Percentiles rank a stretch among this genome's conserved stretches.
Conservation (phyloP, 2,888 invertebrate genomes). For the Himalopsyche japonica region DNA sequence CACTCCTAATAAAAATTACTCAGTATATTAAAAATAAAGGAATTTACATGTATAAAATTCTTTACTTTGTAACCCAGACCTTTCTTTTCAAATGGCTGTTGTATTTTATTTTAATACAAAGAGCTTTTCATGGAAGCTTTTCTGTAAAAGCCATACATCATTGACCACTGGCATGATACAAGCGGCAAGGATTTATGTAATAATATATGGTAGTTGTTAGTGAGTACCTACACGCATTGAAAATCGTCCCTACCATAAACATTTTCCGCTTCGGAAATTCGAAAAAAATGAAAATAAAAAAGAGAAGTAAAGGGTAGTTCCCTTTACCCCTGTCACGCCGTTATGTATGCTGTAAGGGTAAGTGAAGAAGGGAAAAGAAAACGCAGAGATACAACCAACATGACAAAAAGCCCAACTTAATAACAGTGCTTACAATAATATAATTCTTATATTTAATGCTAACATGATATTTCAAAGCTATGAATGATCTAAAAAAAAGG, state of each 20-base stretch:
- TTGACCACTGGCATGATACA: conserved; percentile 32
- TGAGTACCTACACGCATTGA: conserved; percentile 37
- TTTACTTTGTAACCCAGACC: not conserved
- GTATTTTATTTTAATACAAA: not conserved
- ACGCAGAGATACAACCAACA: not conserved
- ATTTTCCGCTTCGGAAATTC: conserved; percentile 37
- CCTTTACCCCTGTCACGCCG: conserved; percentile 20
- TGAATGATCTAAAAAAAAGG: too few relatives aligned
- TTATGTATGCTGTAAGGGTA: conserved; percentile 23
- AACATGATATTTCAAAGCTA: too few relatives aligned
- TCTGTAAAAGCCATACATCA: conserved; percentile 1
- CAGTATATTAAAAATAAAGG: too few relatives aligned
- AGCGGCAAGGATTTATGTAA: conserved; percentile 36
- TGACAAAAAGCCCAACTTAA: not conserved
- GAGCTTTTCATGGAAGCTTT: not conserved
- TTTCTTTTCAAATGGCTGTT: not conserved
- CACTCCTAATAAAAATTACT: too few relatives aligned
- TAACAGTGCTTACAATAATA: too few relatives aligned
- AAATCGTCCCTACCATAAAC: conserved; percentile 40
- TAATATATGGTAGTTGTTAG: conserved; percentile 37
- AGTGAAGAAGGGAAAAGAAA: not conserved
- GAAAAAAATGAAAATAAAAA: conserved; percentile 39
- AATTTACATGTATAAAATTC: too few relatives aligned
- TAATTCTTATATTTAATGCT: too few relatives aligned
- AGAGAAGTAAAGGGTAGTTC: conserved; percentile 19